Percentiles rank a stretch among this genome's conserved stretches.
These are phyloP conservation scores for Achroia grisella DNA, from an alignment of 1,140 invertebrate species.

Conservation along the genomic window DNA sequence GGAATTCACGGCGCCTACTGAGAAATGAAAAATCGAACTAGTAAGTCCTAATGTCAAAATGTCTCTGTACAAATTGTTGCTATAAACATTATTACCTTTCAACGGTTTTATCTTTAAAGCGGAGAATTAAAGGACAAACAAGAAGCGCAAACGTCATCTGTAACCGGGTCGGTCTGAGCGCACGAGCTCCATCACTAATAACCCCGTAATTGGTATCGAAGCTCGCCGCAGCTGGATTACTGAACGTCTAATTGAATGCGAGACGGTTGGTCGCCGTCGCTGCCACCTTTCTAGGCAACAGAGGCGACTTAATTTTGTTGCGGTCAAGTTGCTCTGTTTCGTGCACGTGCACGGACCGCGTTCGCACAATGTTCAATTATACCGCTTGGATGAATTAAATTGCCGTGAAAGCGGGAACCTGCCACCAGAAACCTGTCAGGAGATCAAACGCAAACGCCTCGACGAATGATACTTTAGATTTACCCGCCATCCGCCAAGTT, in stretches of 20 bases:
- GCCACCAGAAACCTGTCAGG: conserved; percentile 22
- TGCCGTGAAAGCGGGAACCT: conserved; percentile 34
- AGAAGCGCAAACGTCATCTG: not conserved
- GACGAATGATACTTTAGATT: conserved; percentile 37
- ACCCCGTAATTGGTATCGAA: conserved; percentile 71
- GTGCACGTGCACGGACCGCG: conserved; percentile 41
- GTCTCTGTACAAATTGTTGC: too few relatives aligned
- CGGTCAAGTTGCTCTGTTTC: conserved; percentile 58
- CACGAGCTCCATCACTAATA: conserved; percentile 58
- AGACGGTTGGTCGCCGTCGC: conserved; percentile 44
- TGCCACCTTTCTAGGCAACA: conserved; percentile 23
- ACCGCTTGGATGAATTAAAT: conserved; percentile 59
- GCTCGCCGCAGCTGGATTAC: conserved; percentile 68
- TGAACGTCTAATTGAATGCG: conserved; percentile 72
- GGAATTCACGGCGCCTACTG: too few relatives aligned
- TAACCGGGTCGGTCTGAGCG: conserved; percentile 26
- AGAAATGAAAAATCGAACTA: too few relatives aligned
- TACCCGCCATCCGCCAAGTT: conserved; percentile 40
- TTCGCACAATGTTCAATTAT: conserved; percentile 45
- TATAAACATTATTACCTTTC: not conserved
- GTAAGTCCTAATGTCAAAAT: too few relatives aligned
- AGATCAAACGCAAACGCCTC: conserved; percentile 56
- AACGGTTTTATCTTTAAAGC: conserved; percentile 8
- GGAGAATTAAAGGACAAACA: not conserved
- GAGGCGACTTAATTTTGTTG: conserved; percentile 53